Percentiles rank a stretch among this genome's conserved stretches.
Evolutionary conservation across 2,113 vertebrate species (phyloP).

Genomic region (Psammodynastes pulverulentus): DNA sequence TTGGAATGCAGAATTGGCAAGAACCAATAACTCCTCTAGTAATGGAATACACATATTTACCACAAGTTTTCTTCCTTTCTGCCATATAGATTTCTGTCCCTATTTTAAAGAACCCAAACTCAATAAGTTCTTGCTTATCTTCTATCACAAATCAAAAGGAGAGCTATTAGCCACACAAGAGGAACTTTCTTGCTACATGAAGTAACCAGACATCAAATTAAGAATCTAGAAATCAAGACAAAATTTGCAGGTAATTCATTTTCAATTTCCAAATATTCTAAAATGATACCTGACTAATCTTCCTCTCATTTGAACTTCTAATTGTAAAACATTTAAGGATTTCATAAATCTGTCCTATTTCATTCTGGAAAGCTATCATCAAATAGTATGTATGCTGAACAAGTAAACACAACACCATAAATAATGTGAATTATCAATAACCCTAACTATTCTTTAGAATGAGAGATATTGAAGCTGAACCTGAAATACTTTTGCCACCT

Average conservation of each 20-base stretch:
- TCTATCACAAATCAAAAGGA: background rate
- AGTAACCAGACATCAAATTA: background rate
- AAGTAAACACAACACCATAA: background rate
- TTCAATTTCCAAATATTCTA: background rate
- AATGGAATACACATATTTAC: background rate
- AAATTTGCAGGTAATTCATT: no score
- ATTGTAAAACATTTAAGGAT: conserved; percentile 5
- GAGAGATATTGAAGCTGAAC: background rate
- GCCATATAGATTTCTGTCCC: background rate
- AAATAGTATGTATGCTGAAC: background rate
- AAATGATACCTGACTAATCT: background rate
- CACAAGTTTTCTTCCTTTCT: background rate
- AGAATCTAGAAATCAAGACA: background rate
- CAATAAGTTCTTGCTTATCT: background rate
- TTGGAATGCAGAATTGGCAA: background rate
- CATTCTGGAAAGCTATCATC: background rate
- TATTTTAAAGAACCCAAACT: background rate
- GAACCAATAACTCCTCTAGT: background rate
- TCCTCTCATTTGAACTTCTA: background rate
- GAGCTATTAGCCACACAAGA: no score
- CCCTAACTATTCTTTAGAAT: background rate
- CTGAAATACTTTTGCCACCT: conserved; percentile 7
- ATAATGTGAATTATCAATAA: background rate
- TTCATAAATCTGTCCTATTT: background rate
- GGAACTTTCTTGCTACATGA: background rate